Base-by-base conservation (phyloP, 2,113 vertebrate species). In the Corythornis cristatus region DNA sequence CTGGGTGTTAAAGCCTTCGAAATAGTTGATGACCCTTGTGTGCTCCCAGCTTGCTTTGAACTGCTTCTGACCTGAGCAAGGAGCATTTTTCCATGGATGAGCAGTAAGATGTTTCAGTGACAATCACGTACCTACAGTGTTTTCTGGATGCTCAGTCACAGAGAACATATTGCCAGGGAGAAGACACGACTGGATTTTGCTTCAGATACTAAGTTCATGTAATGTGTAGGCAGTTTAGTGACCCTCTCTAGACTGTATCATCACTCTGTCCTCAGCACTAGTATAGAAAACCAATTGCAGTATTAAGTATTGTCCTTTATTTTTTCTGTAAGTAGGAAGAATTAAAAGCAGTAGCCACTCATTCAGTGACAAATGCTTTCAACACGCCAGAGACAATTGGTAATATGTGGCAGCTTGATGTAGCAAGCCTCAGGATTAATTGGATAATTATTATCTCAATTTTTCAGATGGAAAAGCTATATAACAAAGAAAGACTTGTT, bases 391-490 rank as follows among this genome's bases (percentile, higher is more conserved):
- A 62, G 25, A 65, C 25, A 72, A 66, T 4, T 79, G 45, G 22
- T 83, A 85, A n/a, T 61, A 48, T 0, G 1, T 58, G 60, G 4
- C 42, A 51, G 61, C 58, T 76, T 53, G 4, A 68, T 68, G 11
- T 31, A 60, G 20, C 4, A 9, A 54, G 53, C 14, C 54, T 23
- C 50, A 53, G 21, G 53, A 81, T 70, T 72, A 81, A 74, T 13
- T 76, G 21, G 8, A 29, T 76, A 70, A 89, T 60, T 60, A 56
- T 70, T 86, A 60, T 71, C 68, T 74, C 42, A 8, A 46, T 78
- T 94, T 90, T 90, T 84, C 23, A 78, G 68, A 33, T 33, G 18
- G 21, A 88, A 92, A 65, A 79, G 82, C 42, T 61, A 72, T 91
- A 65, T 84, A 92, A 60, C 28, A 77, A 50, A 77, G 86, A 74